Evolutionary conservation across 2,113 vertebrate genomes (phyloP).

Genomic region (Grus americana): DNA sequence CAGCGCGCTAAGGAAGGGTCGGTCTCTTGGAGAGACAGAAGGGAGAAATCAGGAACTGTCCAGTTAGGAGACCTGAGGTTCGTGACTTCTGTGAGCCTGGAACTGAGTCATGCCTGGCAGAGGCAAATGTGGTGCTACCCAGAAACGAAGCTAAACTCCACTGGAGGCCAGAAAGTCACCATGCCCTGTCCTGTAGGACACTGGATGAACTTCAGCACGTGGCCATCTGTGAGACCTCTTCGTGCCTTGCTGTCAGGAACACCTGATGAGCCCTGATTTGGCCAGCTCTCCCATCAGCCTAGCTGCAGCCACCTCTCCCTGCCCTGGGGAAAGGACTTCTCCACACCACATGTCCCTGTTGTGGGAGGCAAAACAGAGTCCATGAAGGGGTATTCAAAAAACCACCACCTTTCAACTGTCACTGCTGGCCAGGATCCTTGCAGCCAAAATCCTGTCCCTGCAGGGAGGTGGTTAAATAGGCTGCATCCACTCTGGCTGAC

Average conservation of each 20-base stretch:
- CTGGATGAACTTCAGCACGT: neutral
- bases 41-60: neutral
- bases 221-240: neutral
- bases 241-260: neutral
- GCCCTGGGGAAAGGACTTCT: neutral
- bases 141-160: neutral
- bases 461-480: neutral
- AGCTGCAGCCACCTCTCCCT: neutral
- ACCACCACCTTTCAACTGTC: neutral
- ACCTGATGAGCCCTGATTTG: neutral
- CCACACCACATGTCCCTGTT: fast-evolving
- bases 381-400: neutral
- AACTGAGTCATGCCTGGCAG: neutral
- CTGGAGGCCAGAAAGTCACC: neutral
- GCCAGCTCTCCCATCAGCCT: neutral
- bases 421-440: neutral
- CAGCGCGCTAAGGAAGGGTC: neutral
- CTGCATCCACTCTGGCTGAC: neutral
- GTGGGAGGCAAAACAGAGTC: neutral
- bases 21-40: neutral
- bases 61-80: neutral
- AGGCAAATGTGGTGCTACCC: neutral
- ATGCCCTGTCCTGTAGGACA: neutral
- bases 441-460: neutral
- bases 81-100: neutral